A percentile compares a stretch with the other conserved stretches of the same genome.
Conservation (phyloP, 2,113 vertebrate genomes). For the Bothrops jararaca region DNA sequence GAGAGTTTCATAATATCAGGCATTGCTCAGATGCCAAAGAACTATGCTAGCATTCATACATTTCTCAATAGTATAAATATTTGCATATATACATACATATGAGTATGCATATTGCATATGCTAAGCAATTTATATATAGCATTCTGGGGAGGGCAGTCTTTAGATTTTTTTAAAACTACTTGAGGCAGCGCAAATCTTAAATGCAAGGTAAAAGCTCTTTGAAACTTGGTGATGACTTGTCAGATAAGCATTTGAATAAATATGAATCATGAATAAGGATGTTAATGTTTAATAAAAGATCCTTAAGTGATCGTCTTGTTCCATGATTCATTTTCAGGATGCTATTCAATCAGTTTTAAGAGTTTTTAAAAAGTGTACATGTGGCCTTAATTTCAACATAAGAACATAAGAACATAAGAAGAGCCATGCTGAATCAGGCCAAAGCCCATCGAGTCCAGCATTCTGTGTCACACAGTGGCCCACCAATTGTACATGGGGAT, state of each 20-base stretch:
- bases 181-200: neutral
- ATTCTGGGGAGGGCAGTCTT: neutral
- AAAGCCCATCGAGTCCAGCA: no score
- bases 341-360: constrained; percentile 42
- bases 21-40: neutral
- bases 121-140: neutral
- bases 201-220: neutral
- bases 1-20: neutral
- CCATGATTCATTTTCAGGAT: constrained; percentile 30
- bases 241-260: neutral
- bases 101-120: neutral
- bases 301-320: constrained; percentile 9
- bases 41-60: neutral
- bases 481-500: no score
- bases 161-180: neutral
- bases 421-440: no score
- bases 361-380: constrained; percentile 24
- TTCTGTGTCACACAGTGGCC: no score
- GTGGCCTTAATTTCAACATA: constrained; percentile 32
- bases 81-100: neutral
- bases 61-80: neutral
- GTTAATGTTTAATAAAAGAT: neutral
- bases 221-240: neutral
- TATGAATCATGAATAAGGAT: neutral
- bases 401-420: no score